phyloP scores from a whole-genome alignment of 1,140 invertebrate genomes.

The Cecropterus lyciades region DNA sequence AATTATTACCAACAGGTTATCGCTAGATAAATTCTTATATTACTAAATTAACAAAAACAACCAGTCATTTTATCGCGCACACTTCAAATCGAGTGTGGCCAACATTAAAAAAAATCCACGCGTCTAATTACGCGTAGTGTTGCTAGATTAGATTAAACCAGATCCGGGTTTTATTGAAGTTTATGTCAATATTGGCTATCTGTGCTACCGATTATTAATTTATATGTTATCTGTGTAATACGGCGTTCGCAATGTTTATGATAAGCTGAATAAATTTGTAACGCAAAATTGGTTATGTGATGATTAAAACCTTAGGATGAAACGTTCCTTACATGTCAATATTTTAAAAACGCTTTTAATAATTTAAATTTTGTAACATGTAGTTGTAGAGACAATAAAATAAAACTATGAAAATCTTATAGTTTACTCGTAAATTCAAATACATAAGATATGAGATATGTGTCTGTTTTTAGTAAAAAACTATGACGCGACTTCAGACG shows the following conservation, averaged over 20 bases:
- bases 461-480: no score
- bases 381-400: no score
- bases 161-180: constrained; percentile 44
- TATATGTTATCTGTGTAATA: constrained; percentile 46
- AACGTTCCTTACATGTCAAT: neutral
- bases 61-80: neutral
- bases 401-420: no score
- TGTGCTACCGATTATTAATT: constrained; percentile 71
- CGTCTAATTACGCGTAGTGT: constrained; percentile 60
- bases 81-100: constrained; percentile 48
- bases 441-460: no score
- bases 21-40: neutral
- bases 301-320: neutral
- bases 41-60: constrained; percentile 9
- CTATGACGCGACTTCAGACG: no score
- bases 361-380: no score
- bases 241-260: neutral
- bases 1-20: neutral
- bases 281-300: constrained; percentile 4
- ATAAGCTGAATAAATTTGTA: constrained; percentile 13
- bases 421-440: no score
- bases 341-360: no score
- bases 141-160: constrained; percentile 64
- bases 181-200: constrained; percentile 44
- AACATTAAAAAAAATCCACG: constrained; percentile 57